phyloP scores from a whole-genome alignment of 1,140 invertebrate genomes.

The Lamellibrachia luymesi region DNA sequence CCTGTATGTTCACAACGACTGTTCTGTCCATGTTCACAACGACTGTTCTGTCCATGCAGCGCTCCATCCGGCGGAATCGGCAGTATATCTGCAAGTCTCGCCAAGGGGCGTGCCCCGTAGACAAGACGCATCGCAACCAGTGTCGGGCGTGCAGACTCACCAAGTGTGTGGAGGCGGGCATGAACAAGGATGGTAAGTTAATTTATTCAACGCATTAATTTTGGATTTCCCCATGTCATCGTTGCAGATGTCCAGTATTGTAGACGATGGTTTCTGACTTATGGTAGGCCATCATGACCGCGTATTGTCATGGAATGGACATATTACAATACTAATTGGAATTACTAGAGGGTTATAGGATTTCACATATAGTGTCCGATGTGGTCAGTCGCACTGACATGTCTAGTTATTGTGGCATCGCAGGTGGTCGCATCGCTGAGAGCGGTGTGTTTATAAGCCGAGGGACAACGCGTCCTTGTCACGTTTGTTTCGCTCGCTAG shows the following conservation, averaged over 20 bases:
- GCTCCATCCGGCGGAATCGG: conserved; percentile 90
- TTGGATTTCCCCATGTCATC: neutral
- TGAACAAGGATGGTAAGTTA: conserved; percentile 97
- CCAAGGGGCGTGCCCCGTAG: conserved; percentile 77
- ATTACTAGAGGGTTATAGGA: neutral
- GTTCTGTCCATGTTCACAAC: neutral
- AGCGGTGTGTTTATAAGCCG: neutral
- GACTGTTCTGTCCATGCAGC: conserved; percentile 57
- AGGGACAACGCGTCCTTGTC: too few species aligned
- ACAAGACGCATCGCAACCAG: conserved; percentile 91
- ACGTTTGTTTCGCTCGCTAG: too few species aligned
- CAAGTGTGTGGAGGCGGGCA: conserved; percentile 94
- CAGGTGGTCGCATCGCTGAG: neutral
- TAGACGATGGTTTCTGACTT: neutral
- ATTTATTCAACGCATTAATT: conserved; percentile 14
- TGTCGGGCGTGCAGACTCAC: conserved; percentile 92
- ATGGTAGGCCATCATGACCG: neutral
- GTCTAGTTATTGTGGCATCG: neutral
- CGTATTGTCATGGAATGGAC: neutral
- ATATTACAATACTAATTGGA: neutral
- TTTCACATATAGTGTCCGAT: neutral
- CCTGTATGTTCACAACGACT: neutral
- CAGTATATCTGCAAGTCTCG: conserved; percentile 95
- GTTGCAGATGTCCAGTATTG: neutral
- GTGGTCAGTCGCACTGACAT: neutral